phyloP scores from a whole-genome alignment of 2,113 vertebrate genomes.

The Heterocephalus glaber region DNA sequence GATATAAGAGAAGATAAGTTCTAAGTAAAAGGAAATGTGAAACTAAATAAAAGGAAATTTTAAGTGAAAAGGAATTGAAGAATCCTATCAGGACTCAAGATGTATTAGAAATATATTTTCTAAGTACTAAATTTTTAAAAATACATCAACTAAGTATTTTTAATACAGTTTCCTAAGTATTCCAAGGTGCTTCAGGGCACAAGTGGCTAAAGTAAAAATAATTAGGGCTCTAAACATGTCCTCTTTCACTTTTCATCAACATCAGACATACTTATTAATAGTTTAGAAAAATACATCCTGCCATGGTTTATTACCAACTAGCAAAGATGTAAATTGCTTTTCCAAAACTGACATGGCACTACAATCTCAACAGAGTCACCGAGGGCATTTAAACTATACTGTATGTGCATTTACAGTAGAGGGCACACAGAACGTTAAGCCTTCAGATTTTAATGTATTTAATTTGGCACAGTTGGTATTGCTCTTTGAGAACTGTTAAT shows the following conservation, averaged over 20 bases:
- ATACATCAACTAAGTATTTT: not conserved
- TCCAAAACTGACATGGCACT: constrained; percentile 74
- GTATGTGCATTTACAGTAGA: constrained; percentile 77
- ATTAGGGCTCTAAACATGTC: constrained; percentile 53
- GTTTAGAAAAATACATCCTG: constrained; percentile 78
- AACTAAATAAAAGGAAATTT: not conserved
- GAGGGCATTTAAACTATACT: constrained; percentile 78
- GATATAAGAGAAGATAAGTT: not conserved
- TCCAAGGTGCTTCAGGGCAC: constrained; percentile 28
- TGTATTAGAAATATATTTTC: not conserved
- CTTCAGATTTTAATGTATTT: constrained; percentile 85
- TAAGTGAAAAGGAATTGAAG: not conserved
- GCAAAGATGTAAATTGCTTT: constrained; percentile 78
- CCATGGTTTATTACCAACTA: constrained; percentile 77
- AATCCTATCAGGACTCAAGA: not conserved
- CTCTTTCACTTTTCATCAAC: constrained; percentile 68
- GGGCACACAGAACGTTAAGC: constrained; percentile 80
- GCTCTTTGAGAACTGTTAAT: constrained; percentile 87
- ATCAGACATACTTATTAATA: constrained; percentile 71
- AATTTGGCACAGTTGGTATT: constrained; percentile 83
- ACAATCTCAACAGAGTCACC: constrained; percentile 77
- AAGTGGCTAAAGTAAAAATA: constrained; percentile 68
- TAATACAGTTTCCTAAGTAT: not conserved
- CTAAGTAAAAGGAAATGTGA: not conserved
- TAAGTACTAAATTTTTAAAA: not conserved